Conservation (phyloP, 1,140 invertebrate genomes). For the Drosophila trapezifrons region DNA sequence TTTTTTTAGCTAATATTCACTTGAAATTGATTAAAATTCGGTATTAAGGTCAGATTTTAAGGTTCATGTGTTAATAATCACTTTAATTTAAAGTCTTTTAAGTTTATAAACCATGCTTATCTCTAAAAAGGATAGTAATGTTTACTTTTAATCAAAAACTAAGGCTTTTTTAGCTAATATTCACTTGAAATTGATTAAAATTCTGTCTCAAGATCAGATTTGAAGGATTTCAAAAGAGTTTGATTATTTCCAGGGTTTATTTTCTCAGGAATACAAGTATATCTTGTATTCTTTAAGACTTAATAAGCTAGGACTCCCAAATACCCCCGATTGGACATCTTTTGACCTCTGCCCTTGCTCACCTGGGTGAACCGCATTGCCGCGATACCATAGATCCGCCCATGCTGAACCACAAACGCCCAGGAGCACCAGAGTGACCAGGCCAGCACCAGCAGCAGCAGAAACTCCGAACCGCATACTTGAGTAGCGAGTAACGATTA, state of each 20-base stretch:
- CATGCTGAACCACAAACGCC: constrained; percentile 20
- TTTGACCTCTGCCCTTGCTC: background rate
- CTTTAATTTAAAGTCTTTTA: background rate
- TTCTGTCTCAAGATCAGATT: too few relatives aligned
- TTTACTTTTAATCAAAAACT: too few relatives aligned
- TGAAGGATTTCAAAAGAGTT: background rate
- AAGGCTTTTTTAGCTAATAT: too few relatives aligned
- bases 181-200: too few relatives aligned
- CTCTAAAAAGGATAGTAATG: too few relatives aligned
- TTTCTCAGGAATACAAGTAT: background rate
- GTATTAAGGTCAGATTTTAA: background rate
- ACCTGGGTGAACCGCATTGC: constrained; percentile 78
- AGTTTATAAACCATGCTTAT: background rate
- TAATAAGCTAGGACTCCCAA: too few relatives aligned
- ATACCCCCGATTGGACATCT: too few relatives aligned
- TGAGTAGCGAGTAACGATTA: too few relatives aligned
- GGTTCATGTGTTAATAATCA: too few relatives aligned
- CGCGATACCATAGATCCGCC: constrained; percentile 69
- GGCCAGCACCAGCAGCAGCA: background rate
- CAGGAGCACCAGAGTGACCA: constrained; percentile 35
- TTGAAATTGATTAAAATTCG: too few relatives aligned
- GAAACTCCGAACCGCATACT: constrained; percentile 16
- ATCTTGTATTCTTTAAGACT: background rate
- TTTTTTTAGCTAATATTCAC: too few relatives aligned
- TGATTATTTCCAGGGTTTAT: background rate